phyloP scores from a whole-genome alignment of 2,797 vertebrate genomes.

The Gadopsis marmoratus region DNA sequence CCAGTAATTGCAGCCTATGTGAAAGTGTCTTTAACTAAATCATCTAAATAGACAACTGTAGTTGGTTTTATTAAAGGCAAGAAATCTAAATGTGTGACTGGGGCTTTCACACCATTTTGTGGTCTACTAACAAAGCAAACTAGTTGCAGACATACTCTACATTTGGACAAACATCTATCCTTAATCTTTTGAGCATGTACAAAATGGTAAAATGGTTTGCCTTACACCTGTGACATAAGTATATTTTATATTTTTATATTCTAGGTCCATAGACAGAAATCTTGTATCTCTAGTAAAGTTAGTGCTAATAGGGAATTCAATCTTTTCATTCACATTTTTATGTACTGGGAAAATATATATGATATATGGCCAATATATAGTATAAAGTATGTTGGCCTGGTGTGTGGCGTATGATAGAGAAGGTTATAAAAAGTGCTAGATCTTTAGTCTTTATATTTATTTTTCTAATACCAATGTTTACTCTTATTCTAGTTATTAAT shows the following conservation, averaged over 20 bases:
- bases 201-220: background rate
- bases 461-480: background rate
- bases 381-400: too few relatives aligned
- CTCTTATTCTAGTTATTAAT: background rate
- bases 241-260: background rate
- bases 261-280: background rate
- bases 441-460: background rate
- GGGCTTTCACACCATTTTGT: background rate
- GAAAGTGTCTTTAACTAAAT: background rate
- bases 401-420: too few relatives aligned
- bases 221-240: background rate
- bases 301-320: background rate
- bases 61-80: background rate
- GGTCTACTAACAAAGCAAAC: background rate
- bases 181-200: background rate
- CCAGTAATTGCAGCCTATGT: background rate
- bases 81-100: background rate
- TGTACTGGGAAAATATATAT: background rate
- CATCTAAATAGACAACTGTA: background rate
- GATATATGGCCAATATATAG: background rate
- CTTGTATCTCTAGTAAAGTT: background rate
- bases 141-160: background rate
- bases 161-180: background rate
- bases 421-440: too few relatives aligned
- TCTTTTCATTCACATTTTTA: background rate